Conservation (phyloP, 2,113 vertebrate species). For the Poeciliopsis retropinna region DNA sequence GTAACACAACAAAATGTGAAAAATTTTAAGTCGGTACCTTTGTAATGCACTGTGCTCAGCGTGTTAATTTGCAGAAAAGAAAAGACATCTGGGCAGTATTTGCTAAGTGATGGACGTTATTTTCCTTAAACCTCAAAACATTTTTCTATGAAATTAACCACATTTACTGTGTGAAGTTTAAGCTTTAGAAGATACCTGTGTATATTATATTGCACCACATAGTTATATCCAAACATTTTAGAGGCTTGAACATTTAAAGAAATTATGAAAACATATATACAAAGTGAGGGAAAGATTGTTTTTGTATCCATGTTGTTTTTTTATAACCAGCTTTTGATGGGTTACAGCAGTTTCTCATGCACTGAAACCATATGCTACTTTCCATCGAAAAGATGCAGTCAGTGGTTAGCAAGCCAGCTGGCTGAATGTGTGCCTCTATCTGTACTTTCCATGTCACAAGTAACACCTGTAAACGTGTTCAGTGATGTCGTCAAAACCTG, state of each 20-base stretch:
- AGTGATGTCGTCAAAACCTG: slow-evolving; percentile 54
- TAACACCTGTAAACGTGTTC: slow-evolving; percentile 34
- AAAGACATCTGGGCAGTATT: slow-evolving; percentile 71
- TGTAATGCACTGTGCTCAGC: neutral
- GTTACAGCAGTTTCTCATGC: slow-evolving; percentile 30
- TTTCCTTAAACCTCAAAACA: slow-evolving; percentile 32
- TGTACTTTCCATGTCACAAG: slow-evolving; percentile 40
- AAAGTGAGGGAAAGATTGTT: slow-evolving; percentile 5
- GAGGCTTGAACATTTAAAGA: slow-evolving; percentile 9
- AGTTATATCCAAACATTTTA: slow-evolving; percentile 21
- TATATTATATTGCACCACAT: slow-evolving; percentile 27
- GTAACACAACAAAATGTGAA: neutral
- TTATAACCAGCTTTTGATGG: slow-evolving; percentile 26
- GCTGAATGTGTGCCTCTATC: slow-evolving; percentile 71
- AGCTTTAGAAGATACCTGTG: slow-evolving; percentile 28
- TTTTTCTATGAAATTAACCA: slow-evolving; percentile 22
- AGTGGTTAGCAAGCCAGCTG: slow-evolving; percentile 55
- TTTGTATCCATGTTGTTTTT: slow-evolving; percentile 47
- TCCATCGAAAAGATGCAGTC: slow-evolving; percentile 57
- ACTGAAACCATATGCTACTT: slow-evolving; percentile 42
- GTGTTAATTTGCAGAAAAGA: slow-evolving; percentile 11
- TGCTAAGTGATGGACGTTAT: slow-evolving; percentile 41
- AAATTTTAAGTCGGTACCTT: neutral
- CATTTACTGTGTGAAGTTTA: slow-evolving; percentile 31
- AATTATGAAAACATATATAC: neutral